These are phyloP conservation scores for Crossaster papposus DNA, from an alignment of 53 echinoderm and acorn worm genomes.

Conservation along the genomic window DNA sequence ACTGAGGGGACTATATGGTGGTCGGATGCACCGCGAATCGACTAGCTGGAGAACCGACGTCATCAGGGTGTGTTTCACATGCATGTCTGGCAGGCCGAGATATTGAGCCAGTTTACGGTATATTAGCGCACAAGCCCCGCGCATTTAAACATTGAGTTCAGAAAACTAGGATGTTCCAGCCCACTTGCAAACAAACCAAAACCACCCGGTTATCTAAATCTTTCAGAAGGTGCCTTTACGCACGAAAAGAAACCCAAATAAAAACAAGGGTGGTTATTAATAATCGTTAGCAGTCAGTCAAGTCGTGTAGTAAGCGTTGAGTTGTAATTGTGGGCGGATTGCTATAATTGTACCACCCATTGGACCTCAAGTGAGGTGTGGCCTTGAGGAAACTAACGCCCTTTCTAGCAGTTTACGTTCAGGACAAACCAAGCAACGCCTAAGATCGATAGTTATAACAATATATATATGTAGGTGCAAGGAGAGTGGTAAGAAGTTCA, in stretches of 20 bases:
- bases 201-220: not conserved
- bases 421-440: too few relatives aligned
- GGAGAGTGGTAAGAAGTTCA: too few relatives aligned
- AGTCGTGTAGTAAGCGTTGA: not conserved
- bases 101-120: conserved; percentile 9
- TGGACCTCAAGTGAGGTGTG: too few relatives aligned
- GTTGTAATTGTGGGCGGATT: not conserved
- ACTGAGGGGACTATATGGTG: not conserved
- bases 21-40: conserved; percentile 13
- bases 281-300: not conserved
- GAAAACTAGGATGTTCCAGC: not conserved
- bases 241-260: not conserved
- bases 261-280: not conserved
- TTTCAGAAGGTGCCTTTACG: not conserved
- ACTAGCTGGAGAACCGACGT: conserved; percentile 23
- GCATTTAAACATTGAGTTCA: not conserved
- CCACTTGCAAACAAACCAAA: not conserved
- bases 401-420: too few relatives aligned
- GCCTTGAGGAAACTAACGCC: too few relatives aligned
- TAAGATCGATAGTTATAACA: too few relatives aligned
- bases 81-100: conserved; percentile 16
- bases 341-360: not conserved
- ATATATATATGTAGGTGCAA: too few relatives aligned
- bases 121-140: not conserved
- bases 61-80: conserved; percentile 10